These are phyloP conservation scores for Peromyscus attwateri DNA, from an alignment of 2,797 vertebrate species.

Conservation along the genomic window DNA sequence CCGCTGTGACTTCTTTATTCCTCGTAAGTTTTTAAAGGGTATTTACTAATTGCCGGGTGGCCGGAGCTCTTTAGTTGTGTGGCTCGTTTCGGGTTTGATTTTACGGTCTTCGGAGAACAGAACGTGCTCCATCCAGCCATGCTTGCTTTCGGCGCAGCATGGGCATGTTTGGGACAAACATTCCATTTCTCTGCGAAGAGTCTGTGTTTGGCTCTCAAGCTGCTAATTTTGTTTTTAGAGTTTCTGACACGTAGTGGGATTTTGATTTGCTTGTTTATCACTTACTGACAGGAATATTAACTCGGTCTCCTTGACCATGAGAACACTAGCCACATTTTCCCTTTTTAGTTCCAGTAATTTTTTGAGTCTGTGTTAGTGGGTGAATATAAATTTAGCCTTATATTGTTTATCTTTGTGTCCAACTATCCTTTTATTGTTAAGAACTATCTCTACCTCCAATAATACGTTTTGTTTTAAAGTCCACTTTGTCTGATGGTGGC, in stretches of 20 bases:
- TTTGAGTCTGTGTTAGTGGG: constrained; percentile 16
- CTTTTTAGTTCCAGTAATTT: not conserved
- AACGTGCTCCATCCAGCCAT: not conserved
- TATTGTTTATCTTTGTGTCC: not conserved
- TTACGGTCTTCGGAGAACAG: not conserved
- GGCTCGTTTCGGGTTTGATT: not conserved
- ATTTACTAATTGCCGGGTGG: not conserved
- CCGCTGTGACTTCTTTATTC: not conserved
- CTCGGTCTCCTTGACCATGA: not conserved
- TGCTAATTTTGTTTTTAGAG: not conserved
- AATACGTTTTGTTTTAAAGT: not conserved
- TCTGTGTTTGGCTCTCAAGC: not conserved
- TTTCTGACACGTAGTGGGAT: not conserved
- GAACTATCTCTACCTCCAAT: not conserved
- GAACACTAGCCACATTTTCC: not conserved
- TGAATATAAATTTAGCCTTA: not conserved
- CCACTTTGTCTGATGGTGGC: not conserved
- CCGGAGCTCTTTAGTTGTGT: not conserved
- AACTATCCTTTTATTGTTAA: not conserved
- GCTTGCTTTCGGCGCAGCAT: not conserved
- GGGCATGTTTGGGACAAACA: not conserved
- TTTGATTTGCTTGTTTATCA: not conserved
- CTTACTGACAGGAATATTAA: not conserved
- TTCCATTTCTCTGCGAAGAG: not conserved
- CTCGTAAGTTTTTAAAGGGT: not conserved